These are phyloP conservation scores for mouse (Mus musculus) DNA, from an alignment of 2,113 vertebrate genomes.

Conservation along the genomic window GRCm39 chr2:38411001-38411500, in stretches of 20 bases:
- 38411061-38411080: conserved; percentile 38
- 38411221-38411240: not conserved
- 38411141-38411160: not conserved
- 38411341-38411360: not conserved
- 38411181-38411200: not conserved
- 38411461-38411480: not conserved
- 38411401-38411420: no score
- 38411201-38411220: not conserved
- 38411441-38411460: not conserved
- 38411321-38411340: not conserved
- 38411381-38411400: not conserved
- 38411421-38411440: not conserved
- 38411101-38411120: conserved; percentile 50
- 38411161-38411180: not conserved
- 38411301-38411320: not conserved
- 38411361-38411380: not conserved
- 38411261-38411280: not conserved
- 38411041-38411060: conserved; percentile 60
- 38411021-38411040: conserved; percentile 12
- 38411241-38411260: not conserved
- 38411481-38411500: not conserved
- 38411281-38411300: not conserved
- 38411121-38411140: conserved; percentile 56
- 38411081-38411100: conserved; percentile 22
- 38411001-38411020: conserved; percentile 48